Conservation (phyloP, 1,140 invertebrate species). For the Hestina assimilis region DNA sequence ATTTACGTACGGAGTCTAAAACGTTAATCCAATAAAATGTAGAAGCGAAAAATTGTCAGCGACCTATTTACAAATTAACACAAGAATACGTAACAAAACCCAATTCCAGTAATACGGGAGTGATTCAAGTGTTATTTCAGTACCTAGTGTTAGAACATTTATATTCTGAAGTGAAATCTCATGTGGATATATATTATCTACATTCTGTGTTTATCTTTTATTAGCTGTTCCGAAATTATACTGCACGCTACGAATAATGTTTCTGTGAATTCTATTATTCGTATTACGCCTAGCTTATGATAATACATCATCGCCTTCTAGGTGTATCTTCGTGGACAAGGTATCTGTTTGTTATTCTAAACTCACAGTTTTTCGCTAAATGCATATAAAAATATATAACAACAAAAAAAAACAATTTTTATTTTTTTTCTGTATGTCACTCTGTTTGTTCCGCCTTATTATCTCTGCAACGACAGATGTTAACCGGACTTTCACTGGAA, state of each 20-base stretch:
- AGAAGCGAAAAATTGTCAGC: slow-evolving; percentile 2
- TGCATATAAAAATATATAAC: too few species aligned
- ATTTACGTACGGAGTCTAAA: too few species aligned
- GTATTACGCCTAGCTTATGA: background rate
- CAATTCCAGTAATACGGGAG: slow-evolving; percentile 4
- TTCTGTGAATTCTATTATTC: background rate
- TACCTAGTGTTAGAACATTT: slow-evolving; percentile 9
- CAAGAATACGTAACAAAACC: background rate
- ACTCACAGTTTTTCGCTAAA: too few species aligned
- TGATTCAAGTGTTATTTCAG: slow-evolving; percentile 22
- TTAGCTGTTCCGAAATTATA: slow-evolving; percentile 1
- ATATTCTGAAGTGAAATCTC: slow-evolving; percentile 4
- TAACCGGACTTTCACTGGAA: too few species aligned
- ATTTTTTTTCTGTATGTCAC: too few species aligned
- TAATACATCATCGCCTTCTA: too few species aligned
- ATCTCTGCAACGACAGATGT: too few species aligned
- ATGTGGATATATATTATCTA: slow-evolving; percentile 10
- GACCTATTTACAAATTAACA: background rate
- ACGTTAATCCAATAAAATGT: background rate
- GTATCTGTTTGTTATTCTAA: too few species aligned
- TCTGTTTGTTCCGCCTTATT: too few species aligned
- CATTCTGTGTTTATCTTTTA: slow-evolving; percentile 11
- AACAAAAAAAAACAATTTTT: too few species aligned
- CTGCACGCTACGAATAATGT: background rate
- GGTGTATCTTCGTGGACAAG: too few species aligned